Conservation (phyloP, 2,797 vertebrate genomes). For the Hozukius guyotensis region DNA sequence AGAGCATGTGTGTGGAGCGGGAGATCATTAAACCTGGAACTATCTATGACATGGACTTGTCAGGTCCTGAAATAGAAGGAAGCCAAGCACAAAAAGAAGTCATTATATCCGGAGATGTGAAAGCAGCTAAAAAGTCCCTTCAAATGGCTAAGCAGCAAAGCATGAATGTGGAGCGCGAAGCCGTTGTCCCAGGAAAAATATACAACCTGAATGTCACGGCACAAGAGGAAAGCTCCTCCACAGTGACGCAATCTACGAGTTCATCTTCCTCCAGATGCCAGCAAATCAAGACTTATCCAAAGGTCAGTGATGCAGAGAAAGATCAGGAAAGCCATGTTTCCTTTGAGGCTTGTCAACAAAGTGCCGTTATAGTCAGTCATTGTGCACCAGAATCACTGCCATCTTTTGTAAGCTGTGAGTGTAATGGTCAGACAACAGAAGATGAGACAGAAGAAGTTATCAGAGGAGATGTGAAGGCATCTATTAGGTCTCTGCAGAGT, state of each 20-base stretch:
- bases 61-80: slow-evolving; percentile 69
- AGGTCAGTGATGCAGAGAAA: slow-evolving; percentile 93
- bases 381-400: slow-evolving; percentile 82
- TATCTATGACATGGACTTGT: slow-evolving; percentile 81
- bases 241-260: slow-evolving; percentile 55
- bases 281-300: slow-evolving; percentile 84
- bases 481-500: slow-evolving; percentile 88
- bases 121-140: slow-evolving; percentile 83
- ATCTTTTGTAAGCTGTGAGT: slow-evolving; percentile 78
- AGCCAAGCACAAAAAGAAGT: slow-evolving; percentile 74
- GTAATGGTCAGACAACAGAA: slow-evolving; percentile 83
- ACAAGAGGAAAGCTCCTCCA: slow-evolving; percentile 70
- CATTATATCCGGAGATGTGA: slow-evolving; percentile 79
- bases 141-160: slow-evolving; percentile 84
- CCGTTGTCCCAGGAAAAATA: slow-evolving; percentile 69
- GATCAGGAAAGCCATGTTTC: slow-evolving; percentile 75
- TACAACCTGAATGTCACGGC: slow-evolving; percentile 76
- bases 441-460: slow-evolving; percentile 84
- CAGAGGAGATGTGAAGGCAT: slow-evolving; percentile 90
- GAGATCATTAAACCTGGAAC: slow-evolving; percentile 71
- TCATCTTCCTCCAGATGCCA: slow-evolving; percentile 72
- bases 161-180: slow-evolving; percentile 79
- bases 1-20: slow-evolving; percentile 80
- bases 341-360: slow-evolving; percentile 77
- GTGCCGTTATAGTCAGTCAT: slow-evolving; percentile 79